A percentile compares a stretch with the other conserved stretches of the same genome.
Evolutionary conservation across 2,888 invertebrate genomes (phyloP).

Genomic region (Empis livida): DNA sequence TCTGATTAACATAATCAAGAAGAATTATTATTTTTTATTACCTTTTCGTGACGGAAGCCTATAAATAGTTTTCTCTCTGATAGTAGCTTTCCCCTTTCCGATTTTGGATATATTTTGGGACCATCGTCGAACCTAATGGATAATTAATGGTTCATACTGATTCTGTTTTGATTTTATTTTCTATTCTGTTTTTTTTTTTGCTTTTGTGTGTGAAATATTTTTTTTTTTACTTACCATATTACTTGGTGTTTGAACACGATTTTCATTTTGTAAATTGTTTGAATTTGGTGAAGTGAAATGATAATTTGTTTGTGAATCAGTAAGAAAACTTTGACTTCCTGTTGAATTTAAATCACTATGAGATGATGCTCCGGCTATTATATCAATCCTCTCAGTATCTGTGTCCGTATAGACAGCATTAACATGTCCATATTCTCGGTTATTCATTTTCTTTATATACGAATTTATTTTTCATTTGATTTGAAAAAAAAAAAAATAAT

Average conservation of each 20-base stretch:
- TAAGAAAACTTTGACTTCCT: constrained; percentile 17
- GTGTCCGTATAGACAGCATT: constrained; percentile 6
- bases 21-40: constrained; percentile 1
- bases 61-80: constrained; percentile 15
- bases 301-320: constrained; percentile 15
- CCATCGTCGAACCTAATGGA: constrained; percentile 19
- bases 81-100: constrained; percentile 14
- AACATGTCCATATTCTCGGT: neutral
- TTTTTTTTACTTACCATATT: constrained; percentile 14
- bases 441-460: too few species aligned
- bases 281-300: constrained; percentile 4
- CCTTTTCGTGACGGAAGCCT: constrained; percentile 17
- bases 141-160: neutral
- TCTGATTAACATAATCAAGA: too few species aligned
- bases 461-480: too few species aligned
- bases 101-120: constrained; percentile 19
- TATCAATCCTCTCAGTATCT: constrained; percentile 17
- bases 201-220: neutral
- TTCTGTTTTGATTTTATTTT: neutral
- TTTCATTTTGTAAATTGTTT: constrained; percentile 4
- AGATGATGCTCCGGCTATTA: constrained; percentile 16
- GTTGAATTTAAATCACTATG: constrained; percentile 18
- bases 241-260: constrained; percentile 15
- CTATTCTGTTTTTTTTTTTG: neutral
- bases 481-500: neutral